Percentiles rank a stretch among this genome's conserved stretches.
Evolutionary conservation across 2,797 vertebrate species (phyloP).

Genomic region (Manis javanica): DNA sequence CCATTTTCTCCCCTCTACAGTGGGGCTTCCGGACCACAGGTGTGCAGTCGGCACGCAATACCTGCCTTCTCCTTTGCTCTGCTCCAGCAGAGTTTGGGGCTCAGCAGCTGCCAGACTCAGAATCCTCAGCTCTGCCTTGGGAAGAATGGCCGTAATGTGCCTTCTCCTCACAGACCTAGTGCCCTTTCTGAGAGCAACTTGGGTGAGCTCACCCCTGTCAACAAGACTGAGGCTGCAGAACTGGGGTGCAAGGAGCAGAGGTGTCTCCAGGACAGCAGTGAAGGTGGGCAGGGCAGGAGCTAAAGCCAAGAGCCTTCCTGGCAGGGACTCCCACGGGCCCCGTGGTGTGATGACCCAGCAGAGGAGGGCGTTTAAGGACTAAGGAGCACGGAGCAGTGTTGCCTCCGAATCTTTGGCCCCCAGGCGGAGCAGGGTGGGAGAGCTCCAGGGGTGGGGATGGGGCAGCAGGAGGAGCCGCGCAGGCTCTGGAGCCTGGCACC

Average conservation of each 20-base stretch:
- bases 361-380: background rate
- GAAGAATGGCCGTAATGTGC: background rate
- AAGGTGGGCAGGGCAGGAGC: background rate
- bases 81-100: background rate
- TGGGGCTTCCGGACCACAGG: background rate
- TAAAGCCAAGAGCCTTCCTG: background rate
- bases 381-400: background rate
- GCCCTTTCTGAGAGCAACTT: background rate
- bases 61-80: background rate
- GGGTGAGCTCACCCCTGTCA: background rate
- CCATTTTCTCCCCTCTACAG: background rate
- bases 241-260: background rate
- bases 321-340: background rate
- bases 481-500: background rate
- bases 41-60: accelerated
- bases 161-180: background rate
- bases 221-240: background rate
- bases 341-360: accelerated
- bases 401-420: background rate
- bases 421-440: background rate
- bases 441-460: no score
- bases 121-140: background rate
- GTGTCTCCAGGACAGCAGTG: no score
- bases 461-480: background rate
- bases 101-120: background rate